Evolutionary conservation across 2,797 vertebrate species (phyloP).

Genomic region (Eulemur coronatus): DNA sequence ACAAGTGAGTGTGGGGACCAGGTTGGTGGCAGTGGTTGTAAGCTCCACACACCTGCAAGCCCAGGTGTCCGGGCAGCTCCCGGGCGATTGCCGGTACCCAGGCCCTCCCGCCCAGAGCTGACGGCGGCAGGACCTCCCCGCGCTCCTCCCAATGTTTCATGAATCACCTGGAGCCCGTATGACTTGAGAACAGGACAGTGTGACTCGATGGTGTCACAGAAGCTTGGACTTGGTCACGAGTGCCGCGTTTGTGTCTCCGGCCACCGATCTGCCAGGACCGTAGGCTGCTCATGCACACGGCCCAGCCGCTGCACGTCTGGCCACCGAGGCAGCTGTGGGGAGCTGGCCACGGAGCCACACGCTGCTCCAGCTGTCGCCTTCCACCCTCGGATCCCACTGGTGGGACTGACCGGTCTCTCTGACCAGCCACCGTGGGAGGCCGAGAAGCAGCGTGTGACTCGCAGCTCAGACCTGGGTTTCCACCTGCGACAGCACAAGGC

Average conservation of each 20-base stretch:
- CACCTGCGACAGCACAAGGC: no score
- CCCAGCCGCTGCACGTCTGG: neutral
- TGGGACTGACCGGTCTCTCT: neutral
- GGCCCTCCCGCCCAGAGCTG: accelerated
- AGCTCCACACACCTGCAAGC: neutral
- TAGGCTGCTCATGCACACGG: accelerated
- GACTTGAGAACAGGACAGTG: neutral
- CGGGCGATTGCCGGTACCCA: accelerated
- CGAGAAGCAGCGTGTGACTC: no score
- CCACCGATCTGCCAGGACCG: neutral
- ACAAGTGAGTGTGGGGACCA: accelerated
- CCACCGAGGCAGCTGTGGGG: neutral
- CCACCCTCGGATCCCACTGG: no score
- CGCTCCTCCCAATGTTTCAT: neutral
- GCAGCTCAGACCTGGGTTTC: neutral
- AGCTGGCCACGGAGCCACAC: neutral
- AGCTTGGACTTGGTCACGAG: neutral
- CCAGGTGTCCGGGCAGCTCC: neutral
- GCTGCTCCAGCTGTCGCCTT: neutral
- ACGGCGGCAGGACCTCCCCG: no score
- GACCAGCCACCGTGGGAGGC: accelerated
- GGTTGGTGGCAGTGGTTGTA: no score
- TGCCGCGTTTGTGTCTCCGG: accelerated
- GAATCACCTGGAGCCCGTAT: accelerated
- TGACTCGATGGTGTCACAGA: neutral